Evolutionary conservation across 2,797 vertebrate genomes (phyloP), one percentile per base, ranked within the genome.

Genomic region (Sebastes iracundus): DNA sequence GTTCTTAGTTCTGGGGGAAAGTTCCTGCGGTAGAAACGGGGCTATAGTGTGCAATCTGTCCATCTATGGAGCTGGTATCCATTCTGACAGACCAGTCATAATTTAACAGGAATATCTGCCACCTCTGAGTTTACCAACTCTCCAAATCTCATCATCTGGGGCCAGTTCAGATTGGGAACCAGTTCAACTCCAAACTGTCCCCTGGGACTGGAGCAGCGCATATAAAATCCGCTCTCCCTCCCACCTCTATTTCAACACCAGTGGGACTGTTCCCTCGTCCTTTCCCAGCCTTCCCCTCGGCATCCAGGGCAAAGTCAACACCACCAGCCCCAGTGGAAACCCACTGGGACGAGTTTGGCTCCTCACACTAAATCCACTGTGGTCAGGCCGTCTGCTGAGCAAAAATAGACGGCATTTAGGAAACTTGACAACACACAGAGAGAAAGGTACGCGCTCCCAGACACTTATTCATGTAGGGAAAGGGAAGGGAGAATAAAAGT

Each of bases 221-320:
- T 67, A 76, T 71, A 14, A 63, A 83, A 87, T 87, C 67, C 42
- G 9, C 72, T 64, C 70, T 23, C 73, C 78, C 67, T 79, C 56
- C 64, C 27, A 16, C 72, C 72, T 76, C 77, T 1, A 18, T 79
- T 85, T 83, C 66, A 81, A 89, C 89, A 92, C 81, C 66, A 8
- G 32, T 72, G 78, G 85, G 82, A 89, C 78, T 88, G 80, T 88
- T 90, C 82, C 70, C 80, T 83, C 73, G 71, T 85, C 77, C 66
- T 83, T 89, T 86, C 84, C 79, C 85, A 78, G 80, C 90, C 84
- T 88, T 88, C 88, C 90, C 91, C 91, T 87, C 87, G 87, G 84
- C 93, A 92, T 94, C 27, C 0, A 75, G 81, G 79, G 75, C 66
- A 91, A 91, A 89, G 86, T 89, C 88, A 92, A 92, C 92, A 92